Evolutionary conservation across 35 echinoderm and acorn worm genomes (phyloP).

Genomic region (Stichopus chloronotus): DNA sequence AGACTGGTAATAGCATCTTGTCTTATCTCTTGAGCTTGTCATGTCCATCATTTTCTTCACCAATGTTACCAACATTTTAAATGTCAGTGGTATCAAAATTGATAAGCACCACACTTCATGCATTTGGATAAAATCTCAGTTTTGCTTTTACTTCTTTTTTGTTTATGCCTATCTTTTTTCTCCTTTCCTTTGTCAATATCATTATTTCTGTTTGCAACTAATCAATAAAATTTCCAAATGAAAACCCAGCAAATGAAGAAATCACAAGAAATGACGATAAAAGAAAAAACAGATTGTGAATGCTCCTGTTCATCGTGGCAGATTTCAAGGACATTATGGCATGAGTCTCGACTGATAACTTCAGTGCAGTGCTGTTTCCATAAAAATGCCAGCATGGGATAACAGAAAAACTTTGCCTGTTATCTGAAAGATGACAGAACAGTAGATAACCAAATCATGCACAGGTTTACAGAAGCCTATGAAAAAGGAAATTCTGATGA

Average conservation of each 20-base stretch:
- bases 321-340: no score
- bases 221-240: constrained; percentile 5
- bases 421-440: no score
- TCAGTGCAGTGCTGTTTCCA: no score
- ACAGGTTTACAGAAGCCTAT: no score
- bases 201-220: not conserved
- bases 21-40: constrained; percentile 11
- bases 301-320: no score
- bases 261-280: no score
- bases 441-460: no score
- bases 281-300: no score
- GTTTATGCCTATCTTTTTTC: not conserved
- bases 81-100: constrained; percentile 39
- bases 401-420: no score
- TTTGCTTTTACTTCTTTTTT: not conserved
- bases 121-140: constrained; percentile 16
- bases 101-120: not conserved
- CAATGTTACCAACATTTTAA: constrained; percentile 15
- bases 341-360: no score
- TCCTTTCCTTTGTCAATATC: not conserved
- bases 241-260: not conserved
- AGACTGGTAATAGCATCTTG: constrained; percentile 8
- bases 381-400: no score
- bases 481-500: no score
- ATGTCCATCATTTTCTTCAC: not conserved